Conservation (phyloP, 2,888 invertebrate genomes). For the Cabera pusaria region DNA sequence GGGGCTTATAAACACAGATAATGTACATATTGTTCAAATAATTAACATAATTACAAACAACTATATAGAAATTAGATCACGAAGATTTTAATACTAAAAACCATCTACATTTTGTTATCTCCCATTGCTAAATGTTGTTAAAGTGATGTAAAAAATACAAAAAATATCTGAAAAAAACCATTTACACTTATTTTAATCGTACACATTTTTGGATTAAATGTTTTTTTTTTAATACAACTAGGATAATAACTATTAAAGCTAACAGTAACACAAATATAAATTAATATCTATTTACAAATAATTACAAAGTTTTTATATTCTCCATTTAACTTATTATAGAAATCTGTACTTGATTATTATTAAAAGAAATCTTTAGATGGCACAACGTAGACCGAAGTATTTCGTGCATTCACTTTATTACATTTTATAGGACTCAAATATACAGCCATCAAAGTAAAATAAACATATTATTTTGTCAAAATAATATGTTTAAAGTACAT, state of each 20-base stretch:
- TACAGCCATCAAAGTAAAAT: no score
- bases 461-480: no score
- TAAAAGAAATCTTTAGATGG: conserved; percentile 34
- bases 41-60: conserved; percentile 29
- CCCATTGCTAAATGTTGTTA: conserved; percentile 35
- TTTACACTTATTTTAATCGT: conserved; percentile 48
- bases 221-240: conserved; percentile 50
- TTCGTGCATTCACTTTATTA: conserved; percentile 17
- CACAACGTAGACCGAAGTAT: conserved; percentile 32
- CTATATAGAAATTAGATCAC: conserved; percentile 28
- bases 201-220: conserved; percentile 70
- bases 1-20: conserved; percentile 60
- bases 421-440: no score
- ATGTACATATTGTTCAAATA: conserved; percentile 54
- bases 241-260: conserved; percentile 79
- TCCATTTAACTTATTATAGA: conserved; percentile 14
- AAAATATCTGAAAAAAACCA: conserved; percentile 35
- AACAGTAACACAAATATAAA: conserved; percentile 72
- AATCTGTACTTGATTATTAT: conserved; percentile 30
- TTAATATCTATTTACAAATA: conserved; percentile 77
- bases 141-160: conserved; percentile 41
- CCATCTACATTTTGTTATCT: conserved; percentile 23
- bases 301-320: conserved; percentile 63
- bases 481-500: no score
- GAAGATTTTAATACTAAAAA: conserved; percentile 20